Evolutionary conservation across 2,888 invertebrate species (phyloP).

Genomic region (Callinectes sapidus): DNA sequence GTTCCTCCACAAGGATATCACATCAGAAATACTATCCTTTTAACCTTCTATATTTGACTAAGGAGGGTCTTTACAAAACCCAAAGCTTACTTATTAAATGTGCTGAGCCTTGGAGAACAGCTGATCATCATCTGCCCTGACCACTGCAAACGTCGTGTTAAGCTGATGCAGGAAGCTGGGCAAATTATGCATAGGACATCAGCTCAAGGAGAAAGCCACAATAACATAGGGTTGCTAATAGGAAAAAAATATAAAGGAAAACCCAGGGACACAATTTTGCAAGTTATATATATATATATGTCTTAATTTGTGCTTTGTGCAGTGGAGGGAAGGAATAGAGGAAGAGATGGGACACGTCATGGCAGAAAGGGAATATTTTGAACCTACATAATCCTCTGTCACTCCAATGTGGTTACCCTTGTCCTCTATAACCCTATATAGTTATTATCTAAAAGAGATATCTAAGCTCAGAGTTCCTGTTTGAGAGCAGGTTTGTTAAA

Average conservation of each 20-base stretch:
- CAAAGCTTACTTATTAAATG: neutral
- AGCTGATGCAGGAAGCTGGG: neutral
- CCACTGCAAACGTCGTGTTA: neutral
- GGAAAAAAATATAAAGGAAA: neutral
- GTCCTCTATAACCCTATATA: neutral
- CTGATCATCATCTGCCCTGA: slow-evolving; percentile 7
- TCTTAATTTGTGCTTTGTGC: neutral
- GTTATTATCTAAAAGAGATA: neutral
- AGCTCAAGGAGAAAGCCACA: neutral
- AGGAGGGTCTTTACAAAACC: neutral
- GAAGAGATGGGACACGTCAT: neutral
- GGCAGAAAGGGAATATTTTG: neutral
- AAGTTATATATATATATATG: neutral
- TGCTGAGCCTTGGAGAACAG: neutral
- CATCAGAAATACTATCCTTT: neutral
- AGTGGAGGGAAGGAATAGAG: neutral
- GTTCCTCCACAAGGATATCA: neutral
- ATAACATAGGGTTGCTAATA: neutral
- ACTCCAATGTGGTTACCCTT: neutral
- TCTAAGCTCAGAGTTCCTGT: slow-evolving; percentile 5
- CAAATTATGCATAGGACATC: neutral
- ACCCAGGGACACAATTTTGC: neutral
- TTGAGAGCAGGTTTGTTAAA: slow-evolving; percentile 2
- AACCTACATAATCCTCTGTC: neutral
- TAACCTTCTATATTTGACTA: neutral